phyloP scores from a whole-genome alignment of 2,888 invertebrate genomes.

The Lasioglossum villosulum region DNA sequence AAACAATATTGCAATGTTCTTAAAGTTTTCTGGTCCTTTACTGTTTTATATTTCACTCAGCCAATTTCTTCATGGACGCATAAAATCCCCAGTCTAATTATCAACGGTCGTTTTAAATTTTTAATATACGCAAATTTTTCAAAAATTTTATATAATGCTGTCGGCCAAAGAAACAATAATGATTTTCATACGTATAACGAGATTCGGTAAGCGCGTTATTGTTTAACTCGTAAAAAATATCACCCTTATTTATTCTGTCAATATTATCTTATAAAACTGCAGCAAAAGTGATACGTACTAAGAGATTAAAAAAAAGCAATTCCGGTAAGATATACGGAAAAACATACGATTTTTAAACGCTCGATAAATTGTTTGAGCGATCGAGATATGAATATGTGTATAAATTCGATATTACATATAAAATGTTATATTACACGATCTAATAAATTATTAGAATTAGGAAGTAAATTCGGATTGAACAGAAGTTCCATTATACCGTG shows the following conservation, averaged over 20 bases:
- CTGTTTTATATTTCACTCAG: too few species aligned
- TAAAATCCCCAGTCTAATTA: too few species aligned
- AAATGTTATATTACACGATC: background rate
- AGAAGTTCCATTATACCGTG: background rate
- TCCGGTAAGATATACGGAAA: background rate
- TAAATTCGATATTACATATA: background rate
- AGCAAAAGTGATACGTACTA: background rate
- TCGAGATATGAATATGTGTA: background rate
- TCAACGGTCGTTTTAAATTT: background rate
- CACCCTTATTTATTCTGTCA: background rate
- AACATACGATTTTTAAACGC: background rate
- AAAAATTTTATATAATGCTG: background rate
- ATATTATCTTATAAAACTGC: background rate
- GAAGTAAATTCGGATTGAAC: background rate
- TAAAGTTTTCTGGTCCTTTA: too few species aligned
- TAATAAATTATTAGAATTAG: background rate
- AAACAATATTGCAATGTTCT: too few species aligned
- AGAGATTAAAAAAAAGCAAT: background rate
- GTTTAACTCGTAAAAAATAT: background rate
- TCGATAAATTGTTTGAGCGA: background rate
- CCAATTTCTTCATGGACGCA: too few species aligned
- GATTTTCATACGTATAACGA: background rate
- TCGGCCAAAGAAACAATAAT: background rate
- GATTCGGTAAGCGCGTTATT: background rate
- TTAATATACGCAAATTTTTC: background rate